Evolutionary conservation across 2,888 invertebrate species (phyloP).

Genomic region (Lasioglossum marginatum): DNA sequence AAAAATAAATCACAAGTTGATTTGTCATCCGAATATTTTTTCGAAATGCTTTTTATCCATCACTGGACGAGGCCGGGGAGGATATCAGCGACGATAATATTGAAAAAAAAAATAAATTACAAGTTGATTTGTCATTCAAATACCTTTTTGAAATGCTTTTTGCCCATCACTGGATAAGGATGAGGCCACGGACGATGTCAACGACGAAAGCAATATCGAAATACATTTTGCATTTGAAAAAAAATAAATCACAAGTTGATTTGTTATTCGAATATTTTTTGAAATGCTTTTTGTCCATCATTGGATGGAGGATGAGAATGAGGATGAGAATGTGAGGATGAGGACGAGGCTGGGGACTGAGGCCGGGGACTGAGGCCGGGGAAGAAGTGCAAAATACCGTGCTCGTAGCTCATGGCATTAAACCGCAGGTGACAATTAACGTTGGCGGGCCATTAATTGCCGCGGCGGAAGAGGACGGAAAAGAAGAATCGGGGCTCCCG

Average conservation of each 20-base stretch:
- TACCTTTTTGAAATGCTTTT: no score
- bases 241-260: no score
- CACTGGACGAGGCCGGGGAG: background rate
- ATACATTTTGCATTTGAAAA: no score
- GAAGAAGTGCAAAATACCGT: conserved; percentile 46
- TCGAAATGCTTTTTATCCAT: background rate
- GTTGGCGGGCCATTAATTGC: conserved; percentile 63
- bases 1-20: no score
- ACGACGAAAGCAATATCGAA: no score
- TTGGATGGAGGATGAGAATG: background rate
- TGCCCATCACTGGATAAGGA: no score
- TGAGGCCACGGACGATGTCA: no score
- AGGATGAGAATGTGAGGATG: background rate
- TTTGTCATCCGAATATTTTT: background rate
- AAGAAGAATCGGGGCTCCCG: conserved; percentile 41
- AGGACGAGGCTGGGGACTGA: no score
- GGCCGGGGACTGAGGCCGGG: background rate
- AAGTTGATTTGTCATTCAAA: no score
- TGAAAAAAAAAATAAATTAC: no score
- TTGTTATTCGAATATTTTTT: no score
- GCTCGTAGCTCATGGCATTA: conserved; percentile 52
- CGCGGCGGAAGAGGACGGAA: conserved; percentile 32
- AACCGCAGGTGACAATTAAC: conserved; percentile 65
- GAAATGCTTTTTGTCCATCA: background rate
- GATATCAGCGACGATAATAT: no score